A percentile compares a stretch with the other conserved stretches of the same genome.
Conservation (phyloP, 1,140 invertebrate genomes). For the Conus betulinus region DNA sequence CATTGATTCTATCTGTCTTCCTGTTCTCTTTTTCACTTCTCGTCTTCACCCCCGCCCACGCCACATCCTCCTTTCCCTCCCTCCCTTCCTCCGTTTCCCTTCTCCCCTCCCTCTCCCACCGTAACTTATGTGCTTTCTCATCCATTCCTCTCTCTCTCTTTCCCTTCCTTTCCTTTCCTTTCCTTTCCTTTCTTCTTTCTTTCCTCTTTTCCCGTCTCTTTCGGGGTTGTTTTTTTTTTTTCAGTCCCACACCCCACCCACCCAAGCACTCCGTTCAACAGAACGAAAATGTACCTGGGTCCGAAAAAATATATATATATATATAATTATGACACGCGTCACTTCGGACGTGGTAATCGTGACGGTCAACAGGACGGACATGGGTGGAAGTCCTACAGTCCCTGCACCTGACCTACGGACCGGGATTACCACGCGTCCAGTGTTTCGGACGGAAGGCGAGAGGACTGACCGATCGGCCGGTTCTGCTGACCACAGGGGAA, state of each 20-base stretch:
- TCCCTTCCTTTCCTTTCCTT: not conserved
- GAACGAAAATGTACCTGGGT: not conserved
- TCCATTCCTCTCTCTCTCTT: not conserved
- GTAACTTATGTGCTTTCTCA: no score
- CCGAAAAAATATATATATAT: not conserved
- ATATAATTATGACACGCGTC: constrained; percentile 2
- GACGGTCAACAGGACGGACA: not conserved
- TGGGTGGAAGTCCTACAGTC: not conserved
- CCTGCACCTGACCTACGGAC: not conserved
- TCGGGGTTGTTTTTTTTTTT: no score
- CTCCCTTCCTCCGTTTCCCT: not conserved
- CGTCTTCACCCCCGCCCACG: no score
- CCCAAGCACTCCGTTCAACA: not conserved
- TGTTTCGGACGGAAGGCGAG: no score
- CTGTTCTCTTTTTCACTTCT: no score
- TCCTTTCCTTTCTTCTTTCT: not conserved
- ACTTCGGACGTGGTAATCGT: not conserved
- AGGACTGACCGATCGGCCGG: no score
- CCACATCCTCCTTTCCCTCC: not conserved
- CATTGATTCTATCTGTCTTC: no score
- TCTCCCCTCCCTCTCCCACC: not conserved
- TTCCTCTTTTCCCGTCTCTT: not conserved
- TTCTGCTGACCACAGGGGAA: no score
- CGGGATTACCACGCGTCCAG: no score
- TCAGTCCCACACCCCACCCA: no score